Base-by-base conservation (phyloP, 2,888 invertebrate species). In the Ophion obscuratus region DNA sequence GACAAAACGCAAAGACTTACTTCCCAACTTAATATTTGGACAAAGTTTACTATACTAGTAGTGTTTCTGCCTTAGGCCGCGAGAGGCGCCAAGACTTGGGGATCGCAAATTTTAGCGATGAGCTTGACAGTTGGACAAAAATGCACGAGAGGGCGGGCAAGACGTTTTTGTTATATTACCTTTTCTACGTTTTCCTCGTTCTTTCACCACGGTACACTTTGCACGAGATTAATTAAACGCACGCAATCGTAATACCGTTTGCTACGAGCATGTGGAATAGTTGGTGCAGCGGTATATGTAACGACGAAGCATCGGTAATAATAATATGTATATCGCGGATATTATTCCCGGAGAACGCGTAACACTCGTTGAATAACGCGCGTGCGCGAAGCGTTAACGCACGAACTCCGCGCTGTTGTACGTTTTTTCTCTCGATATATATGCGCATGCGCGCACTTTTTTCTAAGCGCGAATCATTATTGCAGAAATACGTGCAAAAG, bases 371-470 rank as follows among this genome's bases (percentile, higher is more conserved):
- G 73, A 67, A 81, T 64, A 85, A 76, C 74, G 68, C 44, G 73
- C 71, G 68, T 68, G 62, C 77, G 67, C 77, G 67, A 80, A 84
- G 73, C 71, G 81, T 77, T 61, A 81, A 81, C 81, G 75, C 61
- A 11, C 67, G 67, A 61, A 67, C 62, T 44, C 2, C 24, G 24
- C 64, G 36, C 20, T 27, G 27, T 24, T 64, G 36, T 76, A 57
- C 11, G 10, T 62, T 74, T 76, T 53, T 67, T 77, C 57, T 24
- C 1, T 24, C 24, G 1, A 24, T 31, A 31, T 53, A 4, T 17
- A 53, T 66, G 11, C 67, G 24, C 17, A 66, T 44, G 27, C 24
- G 14, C 70, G 20, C 17, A 40, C 24, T 20, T 57, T 17, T 67
- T 40, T 31, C 44, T 61, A 70, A 70, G 44, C 78, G 70, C 61